Conservation (phyloP, 2,888 invertebrate species). For the Oxycera nigricornis region DNA sequence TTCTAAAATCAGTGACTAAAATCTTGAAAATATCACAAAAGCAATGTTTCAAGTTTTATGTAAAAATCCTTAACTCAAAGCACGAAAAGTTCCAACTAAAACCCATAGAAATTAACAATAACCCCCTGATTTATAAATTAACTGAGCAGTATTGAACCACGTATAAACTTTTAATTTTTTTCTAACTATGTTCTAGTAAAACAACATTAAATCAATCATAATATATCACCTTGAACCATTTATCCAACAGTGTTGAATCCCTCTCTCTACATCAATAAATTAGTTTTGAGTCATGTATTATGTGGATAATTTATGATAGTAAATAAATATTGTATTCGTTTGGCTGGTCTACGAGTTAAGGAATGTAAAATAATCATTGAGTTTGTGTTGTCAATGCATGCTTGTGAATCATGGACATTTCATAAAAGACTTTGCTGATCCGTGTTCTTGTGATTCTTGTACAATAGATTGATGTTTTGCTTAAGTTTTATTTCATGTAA, state of each 20-base stretch:
- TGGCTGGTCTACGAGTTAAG: no score
- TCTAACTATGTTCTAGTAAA: conserved; percentile 1
- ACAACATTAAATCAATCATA: not conserved
- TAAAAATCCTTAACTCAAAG: conserved; percentile 4
- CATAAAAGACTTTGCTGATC: no score
- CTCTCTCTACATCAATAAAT: no score
- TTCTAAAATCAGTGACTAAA: not conserved
- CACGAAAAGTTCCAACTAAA: conserved; percentile 20
- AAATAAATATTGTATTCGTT: no score
- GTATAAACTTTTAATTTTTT: conserved; percentile 23
- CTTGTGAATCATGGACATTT: no score
- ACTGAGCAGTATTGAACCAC: not conserved
- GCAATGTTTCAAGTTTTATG: conserved; percentile 16
- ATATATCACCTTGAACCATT: conserved; percentile 5
- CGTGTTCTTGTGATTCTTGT: no score
- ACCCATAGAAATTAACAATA: conserved; percentile 19
- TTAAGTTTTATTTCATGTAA: no score
- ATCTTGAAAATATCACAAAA: not conserved
- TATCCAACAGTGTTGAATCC: not conserved
- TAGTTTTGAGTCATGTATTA: no score
- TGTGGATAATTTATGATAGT: no score
- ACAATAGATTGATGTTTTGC: no score
- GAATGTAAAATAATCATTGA: no score
- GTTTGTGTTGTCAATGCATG: no score
- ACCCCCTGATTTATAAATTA: not conserved